Base-by-base conservation (phyloP, 2,113 vertebrate genomes). In the Gobius niger region DNA sequence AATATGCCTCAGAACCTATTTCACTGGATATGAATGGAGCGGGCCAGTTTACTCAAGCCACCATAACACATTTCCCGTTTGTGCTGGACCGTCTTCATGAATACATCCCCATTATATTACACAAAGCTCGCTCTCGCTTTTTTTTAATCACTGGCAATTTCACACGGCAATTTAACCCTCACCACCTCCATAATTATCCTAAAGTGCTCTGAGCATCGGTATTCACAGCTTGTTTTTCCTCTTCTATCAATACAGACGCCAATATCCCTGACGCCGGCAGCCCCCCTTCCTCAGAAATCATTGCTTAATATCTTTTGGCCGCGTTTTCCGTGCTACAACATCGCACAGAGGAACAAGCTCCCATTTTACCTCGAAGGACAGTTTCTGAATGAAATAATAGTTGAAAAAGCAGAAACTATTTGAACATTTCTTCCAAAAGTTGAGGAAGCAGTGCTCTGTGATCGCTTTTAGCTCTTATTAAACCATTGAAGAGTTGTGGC, bases 181-280 rank as follows among this genome's bases (percentile, higher is more conserved):
- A 9, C 51, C 24, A 53, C 57, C 52, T 16, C 71, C 11, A 72
- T 16, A 72, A 77, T 80, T 68, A 73, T 70, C 61, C 62, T 8
- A 64, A 67, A 80, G 47, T 47, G 63, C 18, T 63, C 34, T 47
- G 18, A 70, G 62, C 67, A 70, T 68, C 68, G 73, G 44, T 18
- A 2, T 52, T 56, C 42, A 18, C 2, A 67, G 41, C 7, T 63
- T 67, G 42, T 70, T 76, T 76, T 73, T 70, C 75, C 19, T n/a
- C 54, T 41, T 53, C 61, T 46, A 24, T 77, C 61, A 64, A 51
- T 68, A 67, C 0, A 0, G 53, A 15, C 40, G 41, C 78, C 18
- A 42, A 62, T 75, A 66, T 50, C 19, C 68, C 11, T 64, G 49
- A 77, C 72, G 57, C 59, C 69, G 34, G 52, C 52, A 44, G 63